phyloP scores from a whole-genome alignment of 2,888 invertebrate genomes.

The Polietes domitor region DNA sequence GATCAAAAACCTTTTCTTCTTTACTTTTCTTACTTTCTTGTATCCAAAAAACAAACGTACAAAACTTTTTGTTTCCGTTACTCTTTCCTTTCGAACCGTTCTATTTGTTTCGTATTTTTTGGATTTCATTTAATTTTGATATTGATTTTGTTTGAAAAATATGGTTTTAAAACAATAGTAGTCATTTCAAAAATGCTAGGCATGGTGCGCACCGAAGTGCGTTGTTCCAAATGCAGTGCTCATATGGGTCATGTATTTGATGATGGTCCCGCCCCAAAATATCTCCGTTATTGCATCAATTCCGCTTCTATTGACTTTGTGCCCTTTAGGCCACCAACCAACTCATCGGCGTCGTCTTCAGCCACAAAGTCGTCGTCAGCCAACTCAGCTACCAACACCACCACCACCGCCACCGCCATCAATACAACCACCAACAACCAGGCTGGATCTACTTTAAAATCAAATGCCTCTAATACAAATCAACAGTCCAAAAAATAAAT shows the following conservation, averaged over 20 bases:
- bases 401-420: neutral
- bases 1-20: constrained; percentile 34
- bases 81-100: constrained; percentile 35
- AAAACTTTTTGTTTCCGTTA: constrained; percentile 35
- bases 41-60: constrained; percentile 26
- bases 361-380: constrained; percentile 50
- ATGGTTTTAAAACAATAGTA: constrained; percentile 79
- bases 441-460: constrained; percentile 60
- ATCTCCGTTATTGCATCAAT: constrained; percentile 98
- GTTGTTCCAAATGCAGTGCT: constrained; percentile 95
- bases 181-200: constrained; percentile 86
- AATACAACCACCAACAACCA: constrained; percentile 29
- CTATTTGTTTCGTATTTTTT: constrained; percentile 43
- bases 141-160: constrained; percentile 53
- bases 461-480: constrained; percentile 56
- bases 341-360: constrained; percentile 50
- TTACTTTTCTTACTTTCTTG: constrained; percentile 36
- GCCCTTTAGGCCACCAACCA: constrained; percentile 69
- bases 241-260: constrained; percentile 99
- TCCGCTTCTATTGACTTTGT: constrained; percentile 85
- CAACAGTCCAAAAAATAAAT: constrained; percentile 62
- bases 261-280: constrained; percentile 96
- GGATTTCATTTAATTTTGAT: constrained; percentile 56
- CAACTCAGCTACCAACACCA: constrained; percentile 15
- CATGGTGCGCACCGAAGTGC: constrained; percentile 97